Percentiles rank a stretch among this genome's conserved stretches.
These are phyloP conservation scores for Choreutis nemorana DNA, from an alignment of 2,888 invertebrate species.

Conservation along the genomic window DNA sequence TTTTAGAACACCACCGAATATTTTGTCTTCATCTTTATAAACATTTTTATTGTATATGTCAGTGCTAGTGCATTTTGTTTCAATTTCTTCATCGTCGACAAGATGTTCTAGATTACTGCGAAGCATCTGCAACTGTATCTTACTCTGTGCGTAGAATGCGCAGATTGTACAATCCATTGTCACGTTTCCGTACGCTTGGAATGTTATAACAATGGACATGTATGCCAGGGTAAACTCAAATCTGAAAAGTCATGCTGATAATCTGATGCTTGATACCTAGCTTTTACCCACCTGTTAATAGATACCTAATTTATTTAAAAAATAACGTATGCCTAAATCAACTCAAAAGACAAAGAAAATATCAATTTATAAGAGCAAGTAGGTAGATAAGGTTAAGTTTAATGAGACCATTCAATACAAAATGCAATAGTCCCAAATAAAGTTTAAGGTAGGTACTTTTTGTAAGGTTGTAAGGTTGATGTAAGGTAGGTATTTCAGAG, in stretches of 20 bases:
- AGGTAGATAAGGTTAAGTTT: conserved; percentile 4
- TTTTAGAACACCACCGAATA: conserved; percentile 16
- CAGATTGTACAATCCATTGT: conserved; percentile 49
- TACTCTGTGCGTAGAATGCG: conserved; percentile 37
- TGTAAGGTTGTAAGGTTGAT: too few relatives aligned
- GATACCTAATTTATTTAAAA: too few relatives aligned
- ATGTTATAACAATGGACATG: conserved; percentile 26
- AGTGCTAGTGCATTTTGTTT: conserved; percentile 11
- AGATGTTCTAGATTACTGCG: conserved; percentile 36
- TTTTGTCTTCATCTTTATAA: conserved; percentile 17
- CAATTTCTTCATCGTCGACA: conserved; percentile 12
- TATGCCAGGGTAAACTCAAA: conserved; percentile 29
- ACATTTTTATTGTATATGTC: conserved; percentile 7
- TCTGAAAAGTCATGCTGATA: conserved; percentile 21
- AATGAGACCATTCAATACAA: too few relatives aligned
- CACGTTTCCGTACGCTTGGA: conserved; percentile 40
- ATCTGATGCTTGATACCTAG: neutral
- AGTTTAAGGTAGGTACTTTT: too few relatives aligned
- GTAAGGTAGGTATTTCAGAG: too few relatives aligned
- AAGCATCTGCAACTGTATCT: conserved; percentile 36
- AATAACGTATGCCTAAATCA: too few relatives aligned
- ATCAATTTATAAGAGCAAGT: conserved; percentile 3
- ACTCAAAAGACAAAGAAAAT: neutral
- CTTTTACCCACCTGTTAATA: too few relatives aligned
- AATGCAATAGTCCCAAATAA: too few relatives aligned